A percentile compares a stretch with the other conserved stretches of the same genome.
These are phyloP conservation scores for Drosophila affinis DNA, from an alignment of 2,888 invertebrate species.

Conservation along the genomic window DNA sequence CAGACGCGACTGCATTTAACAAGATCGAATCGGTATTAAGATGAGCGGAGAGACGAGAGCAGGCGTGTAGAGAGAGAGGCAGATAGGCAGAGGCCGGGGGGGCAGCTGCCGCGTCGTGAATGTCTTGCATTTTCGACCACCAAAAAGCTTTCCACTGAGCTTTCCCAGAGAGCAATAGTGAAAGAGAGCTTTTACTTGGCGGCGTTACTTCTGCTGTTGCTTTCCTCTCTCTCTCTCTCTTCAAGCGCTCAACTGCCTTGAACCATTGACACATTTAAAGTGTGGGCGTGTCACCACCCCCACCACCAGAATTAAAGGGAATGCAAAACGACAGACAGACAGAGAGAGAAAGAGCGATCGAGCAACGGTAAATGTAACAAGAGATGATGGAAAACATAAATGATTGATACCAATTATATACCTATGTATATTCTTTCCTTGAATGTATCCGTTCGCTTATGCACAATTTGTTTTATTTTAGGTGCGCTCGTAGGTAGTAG, in stretches of 20 bases:
- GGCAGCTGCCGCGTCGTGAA: neutral
- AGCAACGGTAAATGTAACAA: neutral
- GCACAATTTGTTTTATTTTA: neutral
- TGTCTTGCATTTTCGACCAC: constrained; percentile 24
- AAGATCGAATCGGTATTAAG: constrained; percentile 20
- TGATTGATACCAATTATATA: too few relatives aligned
- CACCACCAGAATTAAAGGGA: too few relatives aligned
- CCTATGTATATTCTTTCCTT: too few relatives aligned
- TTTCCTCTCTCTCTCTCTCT: constrained; percentile 10
- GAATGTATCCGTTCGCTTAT: neutral
- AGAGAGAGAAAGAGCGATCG: constrained; percentile 2
- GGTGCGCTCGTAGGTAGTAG: neutral
- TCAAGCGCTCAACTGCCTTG: constrained; percentile 52
- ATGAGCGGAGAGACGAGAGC: constrained; percentile 7
- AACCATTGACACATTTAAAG: constrained; percentile 70
- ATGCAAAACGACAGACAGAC: neutral
- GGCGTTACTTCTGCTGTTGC: neutral
- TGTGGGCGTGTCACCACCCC: constrained; percentile 41
- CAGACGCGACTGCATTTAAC: constrained; percentile 30
- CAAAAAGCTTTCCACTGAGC: constrained; percentile 14
- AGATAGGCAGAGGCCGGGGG: neutral
- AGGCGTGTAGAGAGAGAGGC: neutral
- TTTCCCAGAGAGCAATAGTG: neutral
- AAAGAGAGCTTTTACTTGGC: neutral
- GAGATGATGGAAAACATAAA: neutral